These are phyloP conservation scores for Eueides isabella DNA, from an alignment of 1,140 invertebrate species.

Conservation along the genomic window DNA sequence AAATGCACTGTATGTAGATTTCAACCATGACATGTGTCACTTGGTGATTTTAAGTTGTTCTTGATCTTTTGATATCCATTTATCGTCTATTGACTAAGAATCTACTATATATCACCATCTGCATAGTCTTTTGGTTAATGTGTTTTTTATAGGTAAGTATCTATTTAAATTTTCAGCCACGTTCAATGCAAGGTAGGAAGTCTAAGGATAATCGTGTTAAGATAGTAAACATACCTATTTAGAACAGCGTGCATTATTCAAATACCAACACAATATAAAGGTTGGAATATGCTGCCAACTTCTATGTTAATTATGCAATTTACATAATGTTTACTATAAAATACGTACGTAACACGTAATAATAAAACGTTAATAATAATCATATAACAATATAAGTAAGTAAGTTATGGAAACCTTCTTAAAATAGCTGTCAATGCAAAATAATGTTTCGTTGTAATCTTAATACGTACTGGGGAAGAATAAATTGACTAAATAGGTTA, in stretches of 20 bases:
- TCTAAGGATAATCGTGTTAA: constrained; percentile 1
- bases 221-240: constrained; percentile 4
- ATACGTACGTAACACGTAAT: neutral
- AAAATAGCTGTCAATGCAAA: neutral
- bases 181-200: neutral
- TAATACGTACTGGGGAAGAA: no score
- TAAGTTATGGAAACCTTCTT: neutral
- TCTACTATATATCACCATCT: neutral
- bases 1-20: no score
- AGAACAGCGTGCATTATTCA: constrained; percentile 4
- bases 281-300: constrained; percentile 13
- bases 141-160: neutral
- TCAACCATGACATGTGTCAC: no score
- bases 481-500: no score
- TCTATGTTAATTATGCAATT: constrained; percentile 14
- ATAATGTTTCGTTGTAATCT: no score
- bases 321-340: constrained; percentile 23
- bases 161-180: constrained; percentile 7
- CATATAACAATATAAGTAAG: neutral
- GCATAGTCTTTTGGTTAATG: neutral
- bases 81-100: neutral
- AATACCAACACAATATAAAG: neutral
- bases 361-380: neutral
- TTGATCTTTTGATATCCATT: no score
- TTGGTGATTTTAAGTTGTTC: no score